These are phyloP conservation scores for Pedetes capensis DNA, from an alignment of 2,113 vertebrate species.

Conservation along the genomic window DNA sequence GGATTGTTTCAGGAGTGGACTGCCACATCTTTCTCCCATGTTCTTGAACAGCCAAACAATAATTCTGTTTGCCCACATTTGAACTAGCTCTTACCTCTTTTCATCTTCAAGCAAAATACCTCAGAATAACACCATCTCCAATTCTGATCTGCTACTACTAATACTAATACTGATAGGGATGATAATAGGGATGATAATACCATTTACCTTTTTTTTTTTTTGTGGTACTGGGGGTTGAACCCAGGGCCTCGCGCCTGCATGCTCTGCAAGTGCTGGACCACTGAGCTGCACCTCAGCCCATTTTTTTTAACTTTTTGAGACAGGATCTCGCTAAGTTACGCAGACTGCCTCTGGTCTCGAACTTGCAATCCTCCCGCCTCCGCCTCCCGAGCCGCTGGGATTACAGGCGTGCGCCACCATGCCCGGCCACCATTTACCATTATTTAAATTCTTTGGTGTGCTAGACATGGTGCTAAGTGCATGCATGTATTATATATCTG, in stretches of 20 bases:
- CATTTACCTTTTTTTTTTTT: not conserved
- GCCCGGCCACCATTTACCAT: not conserved
- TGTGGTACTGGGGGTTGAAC: too few species aligned
- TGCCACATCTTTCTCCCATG: too few species aligned
- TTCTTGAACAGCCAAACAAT: not conserved
- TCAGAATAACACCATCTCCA: not conserved
- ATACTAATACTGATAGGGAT: not conserved
- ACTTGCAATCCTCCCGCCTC: too few species aligned
- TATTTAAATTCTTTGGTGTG: not conserved
- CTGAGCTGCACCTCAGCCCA: too few species aligned
- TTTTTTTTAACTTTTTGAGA: too few species aligned
- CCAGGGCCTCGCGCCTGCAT: too few species aligned
- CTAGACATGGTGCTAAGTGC: not conserved
- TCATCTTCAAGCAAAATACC: conserved; percentile 9
- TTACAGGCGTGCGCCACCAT: too few species aligned
- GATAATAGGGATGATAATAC: not conserved
- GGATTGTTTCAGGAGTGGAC: too few species aligned
- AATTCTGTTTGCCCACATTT: not conserved
- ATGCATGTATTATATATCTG: not conserved
- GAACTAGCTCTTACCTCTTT: not conserved
- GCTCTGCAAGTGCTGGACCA: too few species aligned
- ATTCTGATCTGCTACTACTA: not conserved
- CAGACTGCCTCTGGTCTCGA: too few species aligned
- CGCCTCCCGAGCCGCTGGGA: too few species aligned
- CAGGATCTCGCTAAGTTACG: too few species aligned